Evolutionary conservation across 2,888 invertebrate species (phyloP).

Genomic region (Dasysyrphus tricinctus): DNA sequence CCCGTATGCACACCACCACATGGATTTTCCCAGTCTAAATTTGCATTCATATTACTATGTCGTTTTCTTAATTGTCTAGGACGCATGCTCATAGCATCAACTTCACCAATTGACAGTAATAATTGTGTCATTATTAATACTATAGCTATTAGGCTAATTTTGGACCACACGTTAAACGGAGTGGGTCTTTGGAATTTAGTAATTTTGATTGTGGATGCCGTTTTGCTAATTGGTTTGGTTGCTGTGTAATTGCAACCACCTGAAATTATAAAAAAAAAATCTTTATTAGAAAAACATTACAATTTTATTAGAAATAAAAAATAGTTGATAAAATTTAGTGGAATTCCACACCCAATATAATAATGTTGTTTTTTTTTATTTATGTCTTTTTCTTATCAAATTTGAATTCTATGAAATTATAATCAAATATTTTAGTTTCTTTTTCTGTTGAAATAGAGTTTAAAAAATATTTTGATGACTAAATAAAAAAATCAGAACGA

Average conservation of each 20-base stretch:
- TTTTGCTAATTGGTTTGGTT: conserved; percentile 75
- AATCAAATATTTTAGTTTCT: no score
- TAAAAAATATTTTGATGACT: no score
- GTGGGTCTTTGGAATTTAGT: conserved; percentile 70
- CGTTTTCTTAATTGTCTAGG: conserved; percentile 68
- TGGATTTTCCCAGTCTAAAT: conserved; percentile 81
- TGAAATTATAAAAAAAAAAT: conserved; percentile 38
- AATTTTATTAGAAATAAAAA: not conserved
- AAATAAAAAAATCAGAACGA: no score
- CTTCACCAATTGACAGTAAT: conserved; percentile 73
- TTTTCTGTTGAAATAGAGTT: no score
- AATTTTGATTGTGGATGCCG: conserved; percentile 70
- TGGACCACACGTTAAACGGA: conserved; percentile 69
- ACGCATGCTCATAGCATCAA: conserved; percentile 72
- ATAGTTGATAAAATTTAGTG: not conserved
- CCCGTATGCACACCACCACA: conserved; percentile 78
- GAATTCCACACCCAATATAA: no score
- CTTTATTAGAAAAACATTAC: not conserved
- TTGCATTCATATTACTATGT: conserved; percentile 46
- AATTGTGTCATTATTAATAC: conserved; percentile 64
- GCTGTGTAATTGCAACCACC: conserved; percentile 73
- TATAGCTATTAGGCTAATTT: conserved; percentile 43
- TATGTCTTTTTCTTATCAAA: no score
- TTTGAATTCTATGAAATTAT: no score
- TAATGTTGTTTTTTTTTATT: no score